phyloP scores from a whole-genome alignment of 1,140 invertebrate species.

The Drosophila sechellia region DNA sequence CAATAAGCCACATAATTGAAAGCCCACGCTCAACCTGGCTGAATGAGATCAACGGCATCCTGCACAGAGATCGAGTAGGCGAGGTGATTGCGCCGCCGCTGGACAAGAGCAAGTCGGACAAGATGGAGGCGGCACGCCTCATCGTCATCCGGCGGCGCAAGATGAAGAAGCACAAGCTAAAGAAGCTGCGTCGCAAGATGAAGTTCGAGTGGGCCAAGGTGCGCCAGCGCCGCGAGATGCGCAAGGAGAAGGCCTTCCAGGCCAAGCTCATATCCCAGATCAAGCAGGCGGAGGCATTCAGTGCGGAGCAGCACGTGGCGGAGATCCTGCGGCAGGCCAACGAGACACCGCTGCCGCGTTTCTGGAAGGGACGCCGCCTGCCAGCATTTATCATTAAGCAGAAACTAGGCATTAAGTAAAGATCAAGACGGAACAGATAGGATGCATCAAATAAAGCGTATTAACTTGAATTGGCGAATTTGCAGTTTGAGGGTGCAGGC shows the following conservation, averaged over 20 bases:
- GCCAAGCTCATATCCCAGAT: constrained; percentile 88
- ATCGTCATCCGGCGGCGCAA: constrained; percentile 92
- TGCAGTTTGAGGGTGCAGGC: neutral
- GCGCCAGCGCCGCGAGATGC: constrained; percentile 88
- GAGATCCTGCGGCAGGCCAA: constrained; percentile 88
- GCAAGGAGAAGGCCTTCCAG: constrained; percentile 92
- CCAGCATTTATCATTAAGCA: constrained; percentile 88
- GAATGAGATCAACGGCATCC: constrained; percentile 72
- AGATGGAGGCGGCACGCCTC: constrained; percentile 89
- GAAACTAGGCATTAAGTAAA: constrained; percentile 84
- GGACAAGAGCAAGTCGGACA: constrained; percentile 73
- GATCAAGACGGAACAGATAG: neutral
- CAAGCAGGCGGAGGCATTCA: constrained; percentile 90
- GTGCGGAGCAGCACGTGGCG: constrained; percentile 89
- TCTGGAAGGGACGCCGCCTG: constrained; percentile 88
- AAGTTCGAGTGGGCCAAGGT: constrained; percentile 90
- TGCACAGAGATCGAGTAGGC: constrained; percentile 53
- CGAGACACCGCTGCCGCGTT: constrained; percentile 87
- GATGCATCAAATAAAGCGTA: constrained; percentile 43
- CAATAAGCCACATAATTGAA: constrained; percentile 59
- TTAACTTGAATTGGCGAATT: constrained; percentile 61
- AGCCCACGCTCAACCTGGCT: constrained; percentile 68
- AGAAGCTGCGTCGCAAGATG: constrained; percentile 91
- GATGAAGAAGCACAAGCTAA: constrained; percentile 94
- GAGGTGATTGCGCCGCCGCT: constrained; percentile 59